Percentiles rank a stretch among this genome's conserved stretches.
Evolutionary conservation across 2,113 vertebrate genomes (phyloP).

Genomic region (Bos taurus): ARS-UCD2.0 NC_037343.1:24730501-24731000

Average conservation of each 20-base stretch:
- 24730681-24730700: neutral
- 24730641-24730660: neutral
- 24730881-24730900: neutral
- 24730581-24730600: neutral
- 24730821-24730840: neutral
- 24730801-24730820: neutral
- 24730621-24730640: neutral
- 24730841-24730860: neutral
- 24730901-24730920: neutral
- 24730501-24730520: neutral
- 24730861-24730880: neutral
- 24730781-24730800: neutral
- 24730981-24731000: neutral
- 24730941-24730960: neutral
- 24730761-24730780: neutral
- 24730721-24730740: neutral
- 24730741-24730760: neutral
- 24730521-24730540: neutral
- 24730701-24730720: neutral
- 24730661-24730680: neutral
- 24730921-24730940: accelerated
- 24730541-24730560: neutral
- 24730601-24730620: neutral
- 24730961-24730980: neutral
- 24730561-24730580: neutral